These are phyloP conservation scores for Leucozona laternaria DNA, from an alignment of 2,888 invertebrate genomes.

Conservation along the genomic window DNA sequence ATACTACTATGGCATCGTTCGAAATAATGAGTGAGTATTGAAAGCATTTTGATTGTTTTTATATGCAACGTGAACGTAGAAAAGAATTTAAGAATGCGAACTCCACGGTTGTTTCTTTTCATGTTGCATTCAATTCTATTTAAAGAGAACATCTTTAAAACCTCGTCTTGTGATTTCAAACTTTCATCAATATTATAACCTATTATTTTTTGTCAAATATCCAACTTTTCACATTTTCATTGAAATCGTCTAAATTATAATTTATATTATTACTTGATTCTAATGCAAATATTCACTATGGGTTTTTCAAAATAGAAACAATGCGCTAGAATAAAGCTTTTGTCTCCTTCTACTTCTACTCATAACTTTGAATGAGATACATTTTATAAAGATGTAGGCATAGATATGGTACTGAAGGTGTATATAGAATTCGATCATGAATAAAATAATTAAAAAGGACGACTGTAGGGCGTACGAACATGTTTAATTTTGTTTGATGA, in stretches of 20 bases:
- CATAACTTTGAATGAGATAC: too few relatives aligned
- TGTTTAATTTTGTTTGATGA: too few relatives aligned
- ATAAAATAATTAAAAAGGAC: too few relatives aligned
- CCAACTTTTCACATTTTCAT: neutral
- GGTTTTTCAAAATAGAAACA: too few relatives aligned
- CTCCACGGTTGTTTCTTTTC: neutral
- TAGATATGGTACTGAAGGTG: too few relatives aligned
- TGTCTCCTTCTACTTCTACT: too few relatives aligned
- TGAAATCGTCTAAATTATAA: neutral
- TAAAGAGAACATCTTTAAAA: neutral
- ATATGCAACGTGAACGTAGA: neutral
- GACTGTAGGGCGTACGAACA: too few relatives aligned
- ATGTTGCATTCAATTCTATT: neutral
- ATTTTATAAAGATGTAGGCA: too few relatives aligned
- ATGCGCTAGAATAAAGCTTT: too few relatives aligned
- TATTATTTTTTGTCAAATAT: neutral
- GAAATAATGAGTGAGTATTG: constrained; percentile 86
- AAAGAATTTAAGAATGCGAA: neutral
- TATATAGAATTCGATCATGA: too few relatives aligned
- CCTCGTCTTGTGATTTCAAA: neutral
- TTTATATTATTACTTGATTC: too few relatives aligned
- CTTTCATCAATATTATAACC: neutral
- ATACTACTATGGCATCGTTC: constrained; percentile 90
- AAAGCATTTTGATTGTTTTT: neutral
- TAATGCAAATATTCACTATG: too few relatives aligned